A percentile compares a stretch with the other conserved stretches of the same genome.
Evolutionary conservation across 35 echinoderm and acorn worm species (phyloP).

Genomic region (Holothuria glaberrima): DNA sequence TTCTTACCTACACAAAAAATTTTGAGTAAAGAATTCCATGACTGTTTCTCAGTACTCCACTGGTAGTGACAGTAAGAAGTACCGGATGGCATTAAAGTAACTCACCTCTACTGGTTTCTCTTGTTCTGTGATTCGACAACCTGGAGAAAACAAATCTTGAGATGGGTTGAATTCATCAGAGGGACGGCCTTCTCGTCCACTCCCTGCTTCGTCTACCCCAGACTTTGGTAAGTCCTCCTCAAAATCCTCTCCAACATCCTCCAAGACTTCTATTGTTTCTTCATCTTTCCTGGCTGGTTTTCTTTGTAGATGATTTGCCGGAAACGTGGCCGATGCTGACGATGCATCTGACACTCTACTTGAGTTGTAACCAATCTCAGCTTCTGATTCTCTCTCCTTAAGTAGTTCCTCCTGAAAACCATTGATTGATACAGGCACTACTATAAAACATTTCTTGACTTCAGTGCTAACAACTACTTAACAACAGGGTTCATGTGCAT

Average conservation of each 20-base stretch:
- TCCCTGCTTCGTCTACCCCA: slow-evolving; percentile 9
- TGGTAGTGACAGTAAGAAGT: too few relatives aligned
- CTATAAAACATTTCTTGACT: too few relatives aligned
- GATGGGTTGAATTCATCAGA: background rate
- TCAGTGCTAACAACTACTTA: too few relatives aligned
- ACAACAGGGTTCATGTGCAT: too few relatives aligned
- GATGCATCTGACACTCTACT: background rate
- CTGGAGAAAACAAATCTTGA: slow-evolving; percentile 20
- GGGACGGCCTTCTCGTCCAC: background rate
- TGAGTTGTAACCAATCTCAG: background rate
- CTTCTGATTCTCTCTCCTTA: too few relatives aligned
- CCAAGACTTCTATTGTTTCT: background rate
- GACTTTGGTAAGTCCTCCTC: background rate
- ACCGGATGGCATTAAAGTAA: background rate
- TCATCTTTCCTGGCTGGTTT: background rate
- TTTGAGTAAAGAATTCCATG: too few relatives aligned
- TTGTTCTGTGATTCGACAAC: background rate
- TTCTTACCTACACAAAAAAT: too few relatives aligned
- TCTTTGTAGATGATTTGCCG: slow-evolving; percentile 13
- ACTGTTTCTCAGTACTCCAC: too few relatives aligned
- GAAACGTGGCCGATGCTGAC: slow-evolving; percentile 1
- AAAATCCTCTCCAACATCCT: background rate
- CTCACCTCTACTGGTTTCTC: slow-evolving; percentile 3
- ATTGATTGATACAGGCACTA: too few relatives aligned
- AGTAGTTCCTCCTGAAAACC: too few relatives aligned